A percentile compares a stretch with the other conserved stretches of the same genome.
phyloP scores from a whole-genome alignment of 2,888 invertebrate genomes.

The Dorcus hopei region DNA sequence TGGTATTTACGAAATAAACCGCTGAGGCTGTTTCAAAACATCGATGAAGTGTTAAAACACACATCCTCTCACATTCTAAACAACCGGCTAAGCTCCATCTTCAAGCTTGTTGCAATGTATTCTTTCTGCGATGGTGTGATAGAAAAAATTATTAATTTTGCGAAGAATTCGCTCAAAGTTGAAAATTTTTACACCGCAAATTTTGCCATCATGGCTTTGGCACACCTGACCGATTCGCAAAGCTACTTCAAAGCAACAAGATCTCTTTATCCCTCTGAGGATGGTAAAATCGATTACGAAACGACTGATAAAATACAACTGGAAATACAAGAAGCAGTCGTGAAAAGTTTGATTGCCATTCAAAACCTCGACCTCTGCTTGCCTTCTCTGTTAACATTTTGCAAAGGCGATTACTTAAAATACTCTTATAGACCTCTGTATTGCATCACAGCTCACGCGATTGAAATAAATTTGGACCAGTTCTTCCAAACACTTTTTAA shows the following conservation, averaged over 20 bases:
- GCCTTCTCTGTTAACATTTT: conserved; percentile 8
- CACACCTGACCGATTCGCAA: no score
- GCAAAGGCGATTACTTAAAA: conserved; percentile 14
- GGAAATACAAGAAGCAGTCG: neutral
- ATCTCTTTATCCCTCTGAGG: neutral
- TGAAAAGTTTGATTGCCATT: neutral
- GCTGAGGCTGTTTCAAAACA: neutral
- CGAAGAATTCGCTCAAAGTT: neutral
- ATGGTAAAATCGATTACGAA: conserved; percentile 6
- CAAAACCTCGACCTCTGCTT: neutral
- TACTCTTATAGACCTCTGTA: conserved; percentile 4
- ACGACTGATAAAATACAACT: neutral
- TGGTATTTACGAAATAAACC: neutral
- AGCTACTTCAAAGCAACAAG: no score
- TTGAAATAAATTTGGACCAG: conserved; percentile 2
- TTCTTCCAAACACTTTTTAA: conserved; percentile 3
- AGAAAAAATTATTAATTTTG: neutral
- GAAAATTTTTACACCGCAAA: no score
- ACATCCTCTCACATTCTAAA: no score
- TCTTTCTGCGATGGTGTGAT: neutral
- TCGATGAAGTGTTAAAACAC: neutral
- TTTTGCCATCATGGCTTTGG: no score
- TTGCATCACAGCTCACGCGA: neutral
- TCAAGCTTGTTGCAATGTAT: no score
- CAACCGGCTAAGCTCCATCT: no score